phyloP scores from a whole-genome alignment of 2,797 vertebrate genomes.

The Dermochelys coriacea region DNA sequence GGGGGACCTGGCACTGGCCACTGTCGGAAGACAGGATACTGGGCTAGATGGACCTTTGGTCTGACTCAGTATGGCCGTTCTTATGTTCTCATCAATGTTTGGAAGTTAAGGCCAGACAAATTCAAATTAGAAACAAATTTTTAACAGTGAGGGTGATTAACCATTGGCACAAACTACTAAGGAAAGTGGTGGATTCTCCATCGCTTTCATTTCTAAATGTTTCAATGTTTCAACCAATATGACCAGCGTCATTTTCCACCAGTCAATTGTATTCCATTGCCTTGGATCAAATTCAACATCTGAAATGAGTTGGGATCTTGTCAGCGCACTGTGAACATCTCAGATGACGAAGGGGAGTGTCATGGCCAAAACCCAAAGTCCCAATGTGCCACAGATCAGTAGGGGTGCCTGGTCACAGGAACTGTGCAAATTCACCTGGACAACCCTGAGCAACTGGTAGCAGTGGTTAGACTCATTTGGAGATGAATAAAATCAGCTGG shows the following conservation, averaged over 20 bases:
- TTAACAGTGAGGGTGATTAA: slow-evolving; percentile 35
- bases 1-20: too few species aligned
- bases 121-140: slow-evolving; percentile 35
- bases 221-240: slow-evolving; percentile 35
- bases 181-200: slow-evolving; percentile 31
- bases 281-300: slow-evolving; percentile 4
- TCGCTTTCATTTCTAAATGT: slow-evolving; percentile 38
- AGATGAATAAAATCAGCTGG: background rate
- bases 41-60: too few species aligned
- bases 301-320: background rate
- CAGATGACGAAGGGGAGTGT: background rate
- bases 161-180: slow-evolving; percentile 57
- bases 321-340: background rate
- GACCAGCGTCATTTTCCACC: slow-evolving; percentile 6
- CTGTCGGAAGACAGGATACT: too few species aligned
- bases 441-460: background rate
- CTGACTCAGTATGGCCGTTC: too few species aligned
- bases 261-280: slow-evolving; percentile 19
- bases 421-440: background rate
- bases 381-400: background rate
- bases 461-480: background rate
- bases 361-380: background rate
- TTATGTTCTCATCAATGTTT: background rate
- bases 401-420: slow-evolving; percentile 4
- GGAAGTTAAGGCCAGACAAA: slow-evolving; percentile 67